Conservation (phyloP, 2,113 vertebrate genomes). For the Sinocyclocheilus anshuiensis region DNA sequence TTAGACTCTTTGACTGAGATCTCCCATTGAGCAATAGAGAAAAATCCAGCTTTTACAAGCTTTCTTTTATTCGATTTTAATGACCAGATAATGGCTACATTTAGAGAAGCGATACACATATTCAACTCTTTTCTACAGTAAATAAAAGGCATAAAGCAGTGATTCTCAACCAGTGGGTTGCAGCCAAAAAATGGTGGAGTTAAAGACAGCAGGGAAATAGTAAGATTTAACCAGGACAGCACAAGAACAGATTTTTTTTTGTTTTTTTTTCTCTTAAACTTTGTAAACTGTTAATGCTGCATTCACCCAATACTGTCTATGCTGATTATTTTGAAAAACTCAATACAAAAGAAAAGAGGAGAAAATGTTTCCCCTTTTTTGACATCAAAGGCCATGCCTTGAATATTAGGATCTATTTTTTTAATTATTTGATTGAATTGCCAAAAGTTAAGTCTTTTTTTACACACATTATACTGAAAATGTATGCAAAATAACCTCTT, state of each 20-base stretch:
- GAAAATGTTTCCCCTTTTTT: background rate
- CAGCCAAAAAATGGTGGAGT: background rate
- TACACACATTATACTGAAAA: background rate
- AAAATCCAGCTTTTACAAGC: background rate
- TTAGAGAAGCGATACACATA: background rate
- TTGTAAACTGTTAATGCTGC: too few relatives aligned
- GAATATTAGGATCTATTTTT: too few relatives aligned
- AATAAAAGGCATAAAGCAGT: background rate
- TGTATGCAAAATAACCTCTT: background rate
- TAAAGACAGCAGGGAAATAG: background rate
- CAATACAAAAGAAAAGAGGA: background rate
- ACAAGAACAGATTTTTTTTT: background rate
- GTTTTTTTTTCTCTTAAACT: too few relatives aligned
- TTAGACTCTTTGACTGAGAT: conserved; percentile 17
- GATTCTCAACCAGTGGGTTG: background rate
- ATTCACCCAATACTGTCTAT: too few relatives aligned
- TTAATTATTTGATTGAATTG: too few relatives aligned
- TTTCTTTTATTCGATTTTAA: background rate
- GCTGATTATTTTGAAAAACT: too few relatives aligned
- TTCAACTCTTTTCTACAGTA: background rate
- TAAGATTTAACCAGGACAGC: background rate
- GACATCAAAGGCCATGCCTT: too few relatives aligned
- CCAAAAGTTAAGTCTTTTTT: background rate
- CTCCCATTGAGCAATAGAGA: background rate
- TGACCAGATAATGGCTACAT: background rate